Base-by-base conservation (phyloP, 2,888 invertebrate species). In the Diarsia rubi region DNA sequence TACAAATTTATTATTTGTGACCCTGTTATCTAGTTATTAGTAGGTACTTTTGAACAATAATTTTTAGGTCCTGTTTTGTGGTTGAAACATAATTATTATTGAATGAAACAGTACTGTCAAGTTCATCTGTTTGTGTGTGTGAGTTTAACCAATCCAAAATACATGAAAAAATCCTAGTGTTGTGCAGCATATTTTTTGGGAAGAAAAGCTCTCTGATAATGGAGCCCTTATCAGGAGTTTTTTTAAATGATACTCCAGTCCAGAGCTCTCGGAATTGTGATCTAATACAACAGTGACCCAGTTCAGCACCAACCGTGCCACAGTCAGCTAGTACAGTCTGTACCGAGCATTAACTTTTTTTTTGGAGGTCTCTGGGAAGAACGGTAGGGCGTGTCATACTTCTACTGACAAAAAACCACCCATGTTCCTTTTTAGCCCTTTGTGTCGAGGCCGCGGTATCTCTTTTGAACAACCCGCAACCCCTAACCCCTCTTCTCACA, bases 1-100 rank as follows among this genome's bases (percentile, higher is more conserved):
- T 85, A 85, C 85, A 85, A 85, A 83, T 66, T 31, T 62, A 59
- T 72, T 71, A 65, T 76, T 76, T 78, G 66, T 75, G n/a, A 45
- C 64, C n/a, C 49, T 81, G 73, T 85, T 85, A 83, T 69, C 54
- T 81, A 83, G 81, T 83, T 60, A 72, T 71, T 83, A 78, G 44
- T 67, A 52, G 57, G 68, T 80, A 73, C 31, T 67, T 79, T 79
- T 79, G 67, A 59, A 69, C 47, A 73, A 69, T 52, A 42, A 66
- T 21, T 63, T 52, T 69, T 60, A 60, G 52, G 67, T 68, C n/a
- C 45, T 63, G 45, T 73, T 69, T 69, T 69, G 8, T 69, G 45
- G 37, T 60, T 74, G 52, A 42, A 37, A 73, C 24, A 59, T 69
- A 31, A 42, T 63, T 73, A 52, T 68, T 69, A 59, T 49, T 74